Conservation (phyloP, 1,140 invertebrate species). For the Wiebesia pumilae region DNA sequence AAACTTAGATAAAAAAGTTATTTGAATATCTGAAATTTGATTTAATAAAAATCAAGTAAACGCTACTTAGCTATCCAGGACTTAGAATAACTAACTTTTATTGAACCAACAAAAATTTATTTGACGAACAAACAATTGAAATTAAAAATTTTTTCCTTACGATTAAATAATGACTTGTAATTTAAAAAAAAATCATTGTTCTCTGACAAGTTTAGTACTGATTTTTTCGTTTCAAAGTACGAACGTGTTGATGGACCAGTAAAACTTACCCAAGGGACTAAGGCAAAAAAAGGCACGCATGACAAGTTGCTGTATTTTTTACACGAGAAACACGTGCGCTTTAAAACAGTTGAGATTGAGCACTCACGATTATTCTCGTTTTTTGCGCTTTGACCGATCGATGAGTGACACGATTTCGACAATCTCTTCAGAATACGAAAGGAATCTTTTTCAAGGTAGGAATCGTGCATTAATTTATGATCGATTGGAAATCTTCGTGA, state of each 20-base stretch:
- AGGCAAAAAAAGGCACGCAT: constrained; percentile 45
- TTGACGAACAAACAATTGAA: background rate
- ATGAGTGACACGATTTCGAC: constrained; percentile 59
- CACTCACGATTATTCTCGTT: constrained; percentile 20
- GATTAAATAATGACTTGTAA: background rate
- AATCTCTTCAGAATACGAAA: constrained; percentile 55
- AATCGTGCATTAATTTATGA: constrained; percentile 62
- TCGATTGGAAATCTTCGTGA: constrained; percentile 71
- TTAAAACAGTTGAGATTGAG: constrained; percentile 55
- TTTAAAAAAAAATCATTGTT: background rate
- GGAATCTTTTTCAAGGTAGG: constrained; percentile 49
- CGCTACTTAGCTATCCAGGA: too few relatives aligned
- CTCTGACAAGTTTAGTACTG: background rate
- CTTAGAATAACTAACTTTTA: too few relatives aligned
- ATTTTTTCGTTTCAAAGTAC: constrained; percentile 22
- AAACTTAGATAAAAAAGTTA: too few relatives aligned
- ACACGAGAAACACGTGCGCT: constrained; percentile 50
- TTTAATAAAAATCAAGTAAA: too few relatives aligned
- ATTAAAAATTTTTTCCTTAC: background rate
- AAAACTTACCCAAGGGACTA: constrained; percentile 49
- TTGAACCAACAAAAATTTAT: background rate
- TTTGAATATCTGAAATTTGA: too few relatives aligned
- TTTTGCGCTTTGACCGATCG: constrained; percentile 62
- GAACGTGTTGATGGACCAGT: constrained; percentile 55
- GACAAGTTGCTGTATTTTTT: constrained; percentile 63